phyloP scores from a whole-genome alignment of 2,113 vertebrate species.

The Oryzias curvinotus region DNA sequence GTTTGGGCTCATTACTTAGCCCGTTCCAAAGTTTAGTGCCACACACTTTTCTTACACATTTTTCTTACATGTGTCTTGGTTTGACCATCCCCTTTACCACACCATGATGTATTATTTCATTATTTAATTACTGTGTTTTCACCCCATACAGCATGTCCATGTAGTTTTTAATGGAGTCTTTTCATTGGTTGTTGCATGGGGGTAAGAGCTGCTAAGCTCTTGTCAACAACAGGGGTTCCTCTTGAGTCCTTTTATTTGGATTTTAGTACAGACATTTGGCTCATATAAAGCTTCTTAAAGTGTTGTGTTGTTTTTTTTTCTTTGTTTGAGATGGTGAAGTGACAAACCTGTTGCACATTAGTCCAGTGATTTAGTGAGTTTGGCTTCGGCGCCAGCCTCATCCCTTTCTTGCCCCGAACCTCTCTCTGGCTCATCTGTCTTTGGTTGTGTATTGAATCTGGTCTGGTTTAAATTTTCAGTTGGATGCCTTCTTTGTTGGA shows the following conservation, averaged over 20 bases:
- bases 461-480: conserved; percentile 57
- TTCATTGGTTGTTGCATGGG: neutral
- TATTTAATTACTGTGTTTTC: neutral
- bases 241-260: conserved; percentile 35
- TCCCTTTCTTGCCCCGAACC: conserved; percentile 12
- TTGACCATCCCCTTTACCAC: conserved; percentile 29
- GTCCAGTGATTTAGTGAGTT: conserved; percentile 62
- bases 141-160: neutral
- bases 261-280: conserved; percentile 9
- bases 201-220: conserved; percentile 12
- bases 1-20: too few species aligned
- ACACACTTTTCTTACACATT: neutral
- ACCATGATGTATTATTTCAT: conserved; percentile 15
- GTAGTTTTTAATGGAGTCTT: conserved; percentile 31
- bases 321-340: conserved; percentile 33
- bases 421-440: conserved; percentile 29
- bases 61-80: neutral
- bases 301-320: conserved; percentile 6
- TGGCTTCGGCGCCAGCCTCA: conserved; percentile 37
- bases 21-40: too few species aligned
- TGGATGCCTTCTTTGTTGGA: conserved; percentile 38
- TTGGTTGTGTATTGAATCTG: conserved; percentile 40
- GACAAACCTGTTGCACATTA: conserved; percentile 65
- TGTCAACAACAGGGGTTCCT: conserved; percentile 6
- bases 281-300: conserved; percentile 1